Conservation (phyloP, 2,797 vertebrate genomes). For the Halcyon smyrnensis region DNA sequence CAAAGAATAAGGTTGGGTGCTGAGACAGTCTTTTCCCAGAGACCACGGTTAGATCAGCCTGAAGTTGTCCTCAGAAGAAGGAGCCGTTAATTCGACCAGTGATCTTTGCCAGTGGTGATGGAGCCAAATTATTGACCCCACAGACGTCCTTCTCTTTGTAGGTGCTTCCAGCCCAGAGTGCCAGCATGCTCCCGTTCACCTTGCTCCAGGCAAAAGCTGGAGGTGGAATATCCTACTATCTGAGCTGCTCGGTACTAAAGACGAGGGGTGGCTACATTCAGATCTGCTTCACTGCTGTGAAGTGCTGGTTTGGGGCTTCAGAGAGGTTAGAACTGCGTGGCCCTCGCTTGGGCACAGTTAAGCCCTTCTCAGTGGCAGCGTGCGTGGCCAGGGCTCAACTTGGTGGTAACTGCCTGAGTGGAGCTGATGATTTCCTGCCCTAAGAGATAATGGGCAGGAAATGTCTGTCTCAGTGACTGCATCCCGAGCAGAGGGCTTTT, state of each 20-base stretch:
- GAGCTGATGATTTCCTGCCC: constrained; percentile 64
- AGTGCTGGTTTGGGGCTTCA: background rate
- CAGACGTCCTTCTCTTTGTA: background rate
- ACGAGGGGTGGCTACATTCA: background rate
- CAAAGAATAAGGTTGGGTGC: constrained; percentile 2
- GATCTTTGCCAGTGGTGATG: background rate
- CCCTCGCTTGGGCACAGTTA: background rate
- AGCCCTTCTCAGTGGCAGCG: background rate
- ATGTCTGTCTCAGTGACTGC: constrained; percentile 62
- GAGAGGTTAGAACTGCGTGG: background rate
- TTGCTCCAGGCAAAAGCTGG: background rate
- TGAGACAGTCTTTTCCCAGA: constrained; percentile 36
- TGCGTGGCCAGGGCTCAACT: background rate
- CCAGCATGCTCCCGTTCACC: background rate
- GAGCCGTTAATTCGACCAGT: background rate
- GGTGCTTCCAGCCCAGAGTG: background rate
- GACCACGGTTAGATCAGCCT: constrained; percentile 34
- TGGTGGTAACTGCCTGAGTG: constrained; percentile 34
- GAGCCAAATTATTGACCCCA: background rate
- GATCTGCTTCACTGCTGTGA: background rate
- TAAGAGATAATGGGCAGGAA: constrained; percentile 64
- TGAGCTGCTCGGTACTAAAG: background rate
- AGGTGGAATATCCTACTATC: background rate
- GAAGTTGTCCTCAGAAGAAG: constrained; percentile 8
- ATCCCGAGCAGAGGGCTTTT: constrained; percentile 55